Conservation (phyloP, 2,113 vertebrate species). For the Heterotilapia buettikoferi region DNA sequence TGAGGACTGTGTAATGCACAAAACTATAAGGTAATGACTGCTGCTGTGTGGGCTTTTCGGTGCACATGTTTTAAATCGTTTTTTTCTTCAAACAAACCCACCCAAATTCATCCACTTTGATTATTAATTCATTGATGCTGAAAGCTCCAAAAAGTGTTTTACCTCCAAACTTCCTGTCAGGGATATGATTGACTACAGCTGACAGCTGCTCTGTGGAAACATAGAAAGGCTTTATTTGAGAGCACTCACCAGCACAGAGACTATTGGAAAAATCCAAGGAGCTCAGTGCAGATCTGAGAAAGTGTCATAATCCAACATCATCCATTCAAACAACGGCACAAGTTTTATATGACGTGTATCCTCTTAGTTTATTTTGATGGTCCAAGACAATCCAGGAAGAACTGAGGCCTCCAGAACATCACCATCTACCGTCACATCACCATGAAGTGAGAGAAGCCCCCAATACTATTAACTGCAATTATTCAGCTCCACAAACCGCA, state of each 20-base stretch:
- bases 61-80: not conserved
- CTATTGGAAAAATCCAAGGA: not conserved
- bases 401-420: not conserved
- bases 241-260: not conserved
- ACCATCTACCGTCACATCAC: fast-evolving
- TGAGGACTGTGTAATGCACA: not conserved
- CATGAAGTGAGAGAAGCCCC: not conserved
- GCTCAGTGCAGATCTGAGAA: not conserved
- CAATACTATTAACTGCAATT: not conserved
- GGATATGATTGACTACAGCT: not conserved
- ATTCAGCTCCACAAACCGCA: not conserved
- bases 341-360: not conserved
- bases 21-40: not conserved
- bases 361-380: not conserved
- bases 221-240: not conserved
- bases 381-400: not conserved
- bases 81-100: not conserved
- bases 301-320: not conserved
- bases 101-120: not conserved
- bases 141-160: not conserved
- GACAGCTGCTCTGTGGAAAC: not conserved
- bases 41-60: not conserved
- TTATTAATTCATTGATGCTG: not conserved
- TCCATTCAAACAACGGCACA: fast-evolving
- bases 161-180: not conserved